Base-by-base conservation (phyloP, 2,797 vertebrate genomes). In the Scomberomorus guttatus region DNA sequence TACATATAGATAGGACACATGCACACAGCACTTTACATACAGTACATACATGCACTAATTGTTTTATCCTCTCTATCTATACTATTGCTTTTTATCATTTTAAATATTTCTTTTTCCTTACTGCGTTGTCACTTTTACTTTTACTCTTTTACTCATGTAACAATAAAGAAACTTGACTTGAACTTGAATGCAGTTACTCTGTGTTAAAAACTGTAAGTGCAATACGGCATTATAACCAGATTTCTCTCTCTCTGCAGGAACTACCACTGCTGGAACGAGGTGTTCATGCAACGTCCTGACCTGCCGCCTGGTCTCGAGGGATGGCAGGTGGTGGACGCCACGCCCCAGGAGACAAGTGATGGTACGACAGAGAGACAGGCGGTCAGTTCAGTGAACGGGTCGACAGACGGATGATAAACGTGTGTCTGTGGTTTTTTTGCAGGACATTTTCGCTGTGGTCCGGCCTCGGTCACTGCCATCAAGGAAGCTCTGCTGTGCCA, bases 221-320 rank as follows among this genome's bases (percentile, higher is more conserved):
- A 29, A 5, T 29, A 29, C 29, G 5, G 5, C 29, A 29, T 29
- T 29, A 29, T 29, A 5, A 29, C 3, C 29, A 29, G 29, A 29
- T 39, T 5, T 44, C 29, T 10, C 27, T 3, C 14, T 44, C 14
- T 64, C 25, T 57, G 42, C 75, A 99, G 98, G 98, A 99, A 99
- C 90, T 99, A 95, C 80, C 98, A 99, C 89, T 97, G 97, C 91
- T 99, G 98, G 98, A 98, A 98, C 0, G 98, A 99, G 79, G 95
- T 91, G 5, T 98, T 85, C 92, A 95, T 97, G 88, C 72, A 65
- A 0, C 95, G 98, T 22, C 55, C 72, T 0, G 97, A 98, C 79
- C 94, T 99, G 56, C 96, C 96, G 0, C 54, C 91, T 0, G 92
- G 85, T 1, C 95, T 95, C 1, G 93, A 94, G 22, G 98, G 97